phyloP scores from a whole-genome alignment of 2,888 invertebrate species.

The Neocrepidodera transversa region DNA sequence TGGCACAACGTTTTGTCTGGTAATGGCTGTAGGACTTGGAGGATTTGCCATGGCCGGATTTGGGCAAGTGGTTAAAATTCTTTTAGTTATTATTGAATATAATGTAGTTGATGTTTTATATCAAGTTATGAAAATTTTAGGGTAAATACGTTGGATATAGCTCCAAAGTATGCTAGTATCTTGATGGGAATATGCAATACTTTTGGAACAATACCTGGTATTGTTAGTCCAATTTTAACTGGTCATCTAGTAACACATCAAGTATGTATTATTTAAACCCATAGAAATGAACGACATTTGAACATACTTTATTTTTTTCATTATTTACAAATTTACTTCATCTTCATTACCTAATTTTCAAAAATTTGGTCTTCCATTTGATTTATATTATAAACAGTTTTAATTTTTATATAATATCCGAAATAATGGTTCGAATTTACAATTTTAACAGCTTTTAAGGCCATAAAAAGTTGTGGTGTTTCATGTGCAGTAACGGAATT shows the following conservation, averaged over 20 bases:
- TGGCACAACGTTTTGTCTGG: conserved; percentile 38
- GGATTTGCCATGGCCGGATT: conserved; percentile 40
- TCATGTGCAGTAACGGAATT: too few relatives aligned
- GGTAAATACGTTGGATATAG: conserved; percentile 87
- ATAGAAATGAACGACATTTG: too few relatives aligned
- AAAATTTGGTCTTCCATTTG: too few relatives aligned
- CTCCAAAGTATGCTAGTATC: conserved; percentile 89
- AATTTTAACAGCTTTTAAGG: too few relatives aligned
- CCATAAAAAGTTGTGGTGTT: too few relatives aligned
- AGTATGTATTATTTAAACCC: conserved; percentile 16
- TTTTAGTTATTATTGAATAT: too few relatives aligned
- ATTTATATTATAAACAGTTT: too few relatives aligned
- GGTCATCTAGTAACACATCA: conserved; percentile 47
- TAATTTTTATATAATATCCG: too few relatives aligned
- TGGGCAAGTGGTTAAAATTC: conserved; percentile 24
- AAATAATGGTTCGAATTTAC: too few relatives aligned
- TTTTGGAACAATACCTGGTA: conserved; percentile 89
- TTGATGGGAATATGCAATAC: conserved; percentile 93
- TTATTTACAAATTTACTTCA: too few relatives aligned
- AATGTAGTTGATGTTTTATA: background rate
- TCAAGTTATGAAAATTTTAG: conserved; percentile 58
- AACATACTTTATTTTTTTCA: too few relatives aligned
- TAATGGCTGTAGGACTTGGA: conserved; percentile 39
- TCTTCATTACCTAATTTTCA: too few relatives aligned
- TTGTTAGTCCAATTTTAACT: conserved; percentile 77